Percentiles rank a stretch among this genome's conserved stretches.
phyloP scores from a whole-genome alignment of 2,797 vertebrate species.

The Aphelocoma californica region DNA sequence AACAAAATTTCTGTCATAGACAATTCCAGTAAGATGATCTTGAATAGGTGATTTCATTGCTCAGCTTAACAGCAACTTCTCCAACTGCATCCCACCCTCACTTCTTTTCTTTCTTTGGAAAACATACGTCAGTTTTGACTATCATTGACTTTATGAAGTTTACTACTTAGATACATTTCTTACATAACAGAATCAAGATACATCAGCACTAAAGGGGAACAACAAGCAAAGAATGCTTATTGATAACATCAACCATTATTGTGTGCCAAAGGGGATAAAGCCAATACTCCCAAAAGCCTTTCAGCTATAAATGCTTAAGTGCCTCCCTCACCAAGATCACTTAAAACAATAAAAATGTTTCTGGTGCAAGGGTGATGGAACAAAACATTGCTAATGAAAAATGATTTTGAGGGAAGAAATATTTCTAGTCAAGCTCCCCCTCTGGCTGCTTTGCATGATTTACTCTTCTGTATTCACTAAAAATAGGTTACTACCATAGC shows the following conservation, averaged over 20 bases:
- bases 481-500: slow-evolving; percentile 71
- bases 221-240: background rate
- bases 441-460: slow-evolving; percentile 33
- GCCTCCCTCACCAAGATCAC: background rate
- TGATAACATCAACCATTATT: background rate
- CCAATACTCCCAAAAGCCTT: background rate
- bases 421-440: slow-evolving; percentile 22
- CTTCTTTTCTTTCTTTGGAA: background rate
- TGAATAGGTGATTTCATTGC: background rate
- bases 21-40: background rate
- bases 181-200: background rate
- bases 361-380: background rate
- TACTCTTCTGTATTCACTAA: slow-evolving; percentile 54
- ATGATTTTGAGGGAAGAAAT: background rate
- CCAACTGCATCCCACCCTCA: background rate
- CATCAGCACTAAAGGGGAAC: background rate
- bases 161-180: background rate
- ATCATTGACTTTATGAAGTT: background rate
- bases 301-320: background rate
- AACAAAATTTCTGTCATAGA: background rate
- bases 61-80: background rate
- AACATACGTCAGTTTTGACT: background rate
- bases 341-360: background rate
- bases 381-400: background rate
- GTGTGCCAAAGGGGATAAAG: background rate